phyloP scores from a whole-genome alignment of 2,888 invertebrate species.

The Branchipolynoe longqiensis region DNA sequence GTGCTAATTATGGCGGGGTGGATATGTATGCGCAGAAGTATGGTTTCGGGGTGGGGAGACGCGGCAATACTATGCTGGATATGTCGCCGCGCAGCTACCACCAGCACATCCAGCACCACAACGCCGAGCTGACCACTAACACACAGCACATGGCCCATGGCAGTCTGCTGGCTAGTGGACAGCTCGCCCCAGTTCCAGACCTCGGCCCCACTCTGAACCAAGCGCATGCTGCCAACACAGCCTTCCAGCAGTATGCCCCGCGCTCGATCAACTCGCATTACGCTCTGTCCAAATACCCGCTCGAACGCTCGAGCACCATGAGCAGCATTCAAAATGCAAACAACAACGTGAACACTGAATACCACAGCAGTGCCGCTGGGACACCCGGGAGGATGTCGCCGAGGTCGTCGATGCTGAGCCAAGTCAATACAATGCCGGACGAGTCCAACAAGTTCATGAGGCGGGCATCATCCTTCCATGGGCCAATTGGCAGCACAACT shows the following conservation, averaged over 20 bases:
- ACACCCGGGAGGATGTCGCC: not conserved
- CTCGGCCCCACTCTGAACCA: too few relatives aligned
- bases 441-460: constrained; percentile 13
- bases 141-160: too few relatives aligned
- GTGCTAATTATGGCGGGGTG: not conserved
- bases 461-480: constrained; percentile 17
- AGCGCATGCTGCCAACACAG: not conserved
- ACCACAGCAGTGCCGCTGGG: not conserved
- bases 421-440: not conserved
- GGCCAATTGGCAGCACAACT: not conserved
- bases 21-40: not conserved
- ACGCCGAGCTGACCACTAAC: too few relatives aligned
- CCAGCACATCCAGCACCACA: not conserved
- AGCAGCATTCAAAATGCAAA: not conserved
- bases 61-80: not conserved
- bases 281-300: not conserved
- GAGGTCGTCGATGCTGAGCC: not conserved
- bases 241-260: not conserved
- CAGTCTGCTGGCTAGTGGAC: not conserved
- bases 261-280: not conserved
- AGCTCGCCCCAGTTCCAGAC: not conserved
- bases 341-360: not conserved
- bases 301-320: constrained; percentile 33
- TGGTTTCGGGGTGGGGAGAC: not conserved
- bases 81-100: not conserved